phyloP scores from a whole-genome alignment of 2,888 invertebrate genomes.

The Caenorhabditis imperialis region DNA sequence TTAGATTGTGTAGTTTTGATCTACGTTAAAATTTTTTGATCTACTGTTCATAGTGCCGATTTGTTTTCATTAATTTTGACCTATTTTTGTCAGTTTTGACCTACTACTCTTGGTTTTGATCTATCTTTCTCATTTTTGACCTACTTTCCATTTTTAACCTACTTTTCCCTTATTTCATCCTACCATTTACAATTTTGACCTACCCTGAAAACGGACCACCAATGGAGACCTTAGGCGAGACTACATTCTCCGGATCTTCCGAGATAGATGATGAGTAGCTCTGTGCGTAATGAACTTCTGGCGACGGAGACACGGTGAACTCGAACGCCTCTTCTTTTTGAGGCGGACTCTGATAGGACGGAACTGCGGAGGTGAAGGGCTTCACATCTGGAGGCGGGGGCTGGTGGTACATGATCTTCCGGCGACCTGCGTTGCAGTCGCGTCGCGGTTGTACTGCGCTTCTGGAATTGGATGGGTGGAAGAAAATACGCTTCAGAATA shows the following conservation, averaged over 20 bases:
- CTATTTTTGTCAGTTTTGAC: no score
- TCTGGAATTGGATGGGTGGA: no score
- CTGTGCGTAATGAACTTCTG: conserved; percentile 53
- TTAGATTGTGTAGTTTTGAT: no score
- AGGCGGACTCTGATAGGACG: conserved; percentile 11
- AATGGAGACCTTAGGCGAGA: conserved; percentile 42
- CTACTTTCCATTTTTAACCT: no score
- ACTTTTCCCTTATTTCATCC: no score
- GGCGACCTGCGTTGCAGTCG: conserved; percentile 64
- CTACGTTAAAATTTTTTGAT: no score
- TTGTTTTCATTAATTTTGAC: no score
- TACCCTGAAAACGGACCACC: conserved; percentile 3
- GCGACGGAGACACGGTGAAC: conserved; percentile 1
- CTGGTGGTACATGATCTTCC: conserved; percentile 59
- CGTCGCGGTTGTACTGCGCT: conserved; percentile 66
- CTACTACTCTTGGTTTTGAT: no score
- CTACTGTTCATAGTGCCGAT: no score
- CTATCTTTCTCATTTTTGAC: no score
- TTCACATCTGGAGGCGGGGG: not conserved
- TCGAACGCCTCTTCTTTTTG: not conserved
- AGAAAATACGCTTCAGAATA: no score
- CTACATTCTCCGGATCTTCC: conserved; percentile 46
- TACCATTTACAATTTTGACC: not conserved
- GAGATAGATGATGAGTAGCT: conserved; percentile 58
- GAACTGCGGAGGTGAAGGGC: not conserved